Base-by-base conservation (phyloP, 2,888 invertebrate species). In the Hypsopygia costalis region DNA sequence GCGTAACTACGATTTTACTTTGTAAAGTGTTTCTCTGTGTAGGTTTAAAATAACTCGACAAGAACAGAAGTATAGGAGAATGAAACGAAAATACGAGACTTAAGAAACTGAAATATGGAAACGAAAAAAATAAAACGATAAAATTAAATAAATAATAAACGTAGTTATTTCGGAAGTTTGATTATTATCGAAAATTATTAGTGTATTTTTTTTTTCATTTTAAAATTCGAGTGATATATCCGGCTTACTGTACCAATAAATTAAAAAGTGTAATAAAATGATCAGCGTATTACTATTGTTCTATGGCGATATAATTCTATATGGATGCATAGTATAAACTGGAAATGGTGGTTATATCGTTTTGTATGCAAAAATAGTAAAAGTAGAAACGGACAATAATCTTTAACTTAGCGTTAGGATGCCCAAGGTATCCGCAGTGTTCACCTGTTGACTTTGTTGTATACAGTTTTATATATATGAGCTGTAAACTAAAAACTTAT, bases 1-100 rank as follows among this genome's bases (percentile, higher is more conserved):
- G 85, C 86, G 58, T 68, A 51, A 69, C 80, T 80, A 81, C 80
- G 65, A 67, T 61, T 73, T 77, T 72, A 79, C 64, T 80, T 54
- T 88, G 88, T 87, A 69, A 80, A 86, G 88, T 88, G 88, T 88
- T 88, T 85, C 88, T 88, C 88, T 89, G 88, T 88, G 83, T 85
- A 81, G 81, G 85, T 83, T 71, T 69, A 72, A 83, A 78, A 67
- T 66, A 69, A 71, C 60, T 73, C 53, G 71, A 80, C 58, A 60
- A 72, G 58, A 85, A 86, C 73, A 67, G 75, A 85, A 85, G 78
- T 69, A 81, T 69, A 78, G 80, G 81, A 85, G 72, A 80, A 69
- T 74, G 64, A 74, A 70, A 67, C 50, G 48, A 62, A 69, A 53
- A 62, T 12, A 62, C 49, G 55, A 62, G 55, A 60, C 58, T 55